phyloP scores from a whole-genome alignment of 2,113 vertebrate species.

The Aphelocoma coerulescens region DNA sequence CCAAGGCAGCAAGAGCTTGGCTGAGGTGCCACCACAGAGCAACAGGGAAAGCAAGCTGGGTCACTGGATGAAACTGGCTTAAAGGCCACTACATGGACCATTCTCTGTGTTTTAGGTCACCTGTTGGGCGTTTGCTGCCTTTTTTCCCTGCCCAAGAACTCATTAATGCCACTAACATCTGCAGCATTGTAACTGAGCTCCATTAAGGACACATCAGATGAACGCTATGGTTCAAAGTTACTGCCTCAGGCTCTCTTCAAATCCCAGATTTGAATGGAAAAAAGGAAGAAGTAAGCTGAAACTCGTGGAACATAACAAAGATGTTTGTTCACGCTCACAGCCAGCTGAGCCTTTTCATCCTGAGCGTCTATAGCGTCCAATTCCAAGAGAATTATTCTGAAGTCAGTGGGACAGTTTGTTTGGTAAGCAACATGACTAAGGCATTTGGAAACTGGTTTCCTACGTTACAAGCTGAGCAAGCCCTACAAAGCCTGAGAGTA shows the following conservation, averaged over 20 bases:
- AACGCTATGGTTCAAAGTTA: background rate
- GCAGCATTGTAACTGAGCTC: background rate
- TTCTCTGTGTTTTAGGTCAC: background rate
- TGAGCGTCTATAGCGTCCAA: rapidly evolving
- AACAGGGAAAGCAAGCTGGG: background rate
- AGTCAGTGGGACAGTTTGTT: background rate
- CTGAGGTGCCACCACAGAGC: background rate
- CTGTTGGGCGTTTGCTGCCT: background rate
- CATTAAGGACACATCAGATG: background rate
- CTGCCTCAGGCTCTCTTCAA: background rate
- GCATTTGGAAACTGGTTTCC: background rate
- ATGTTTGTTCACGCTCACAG: background rate
- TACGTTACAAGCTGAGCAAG: background rate
- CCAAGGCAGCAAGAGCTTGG: rapidly evolving
- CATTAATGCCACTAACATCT: background rate
- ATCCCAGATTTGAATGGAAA: background rate
- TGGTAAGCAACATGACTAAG: background rate
- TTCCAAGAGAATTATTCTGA: background rate
- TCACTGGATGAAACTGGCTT: background rate
- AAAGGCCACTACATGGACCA: background rate
- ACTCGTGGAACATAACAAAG: background rate
- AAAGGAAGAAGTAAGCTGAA: background rate
- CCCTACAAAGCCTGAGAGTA: background rate
- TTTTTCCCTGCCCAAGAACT: background rate
- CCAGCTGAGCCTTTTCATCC: slow-evolving; percentile 15